Evolutionary conservation across 2,888 invertebrate genomes (phyloP), one percentile per base, ranked within the genome.

Genomic region (Lordiphosa fenestrarum): DNA sequence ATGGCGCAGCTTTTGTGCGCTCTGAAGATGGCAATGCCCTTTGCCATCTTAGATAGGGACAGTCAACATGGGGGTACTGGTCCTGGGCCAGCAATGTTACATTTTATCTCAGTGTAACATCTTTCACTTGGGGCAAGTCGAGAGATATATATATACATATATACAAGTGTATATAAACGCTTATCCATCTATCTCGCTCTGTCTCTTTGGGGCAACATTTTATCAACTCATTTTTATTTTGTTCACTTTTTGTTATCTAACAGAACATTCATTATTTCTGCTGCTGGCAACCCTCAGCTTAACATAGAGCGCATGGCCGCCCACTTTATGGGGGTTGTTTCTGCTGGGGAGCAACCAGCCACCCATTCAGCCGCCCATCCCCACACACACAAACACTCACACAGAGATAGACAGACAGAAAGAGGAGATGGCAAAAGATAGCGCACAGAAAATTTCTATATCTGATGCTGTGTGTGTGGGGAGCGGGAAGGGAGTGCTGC

Each of bases 41-140:
- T 86, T 86, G 72, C 75, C 73, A 86, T 87, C 86, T 85, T 52
- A 87, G 86, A 86, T 86, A 85, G 71, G 68, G 67, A 35, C 42
- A 44, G 52, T 69, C 74, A 68, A 77, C 78, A 70, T 52, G 72
- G 67, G 25, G 42, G 6, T 48, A 19, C 36, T n/a, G 37, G 23
- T 33, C 60, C 54, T 51, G 41, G 62, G 62, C 57, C 62, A 65
- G 71, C 62, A 38, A 66, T 73, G 76, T 73, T 70, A 68, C 70
- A 63, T 25, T 61, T 72, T 80, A 81, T 81, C 80, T 81, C 73
- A 74, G 72, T 81, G 80, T 84, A 84, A 84, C 84, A 81, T 81
- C 80, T 84, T 72, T 58, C 49, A 71, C 76, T 76, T 65, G 69
- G 64, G 74, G 77, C 65, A 71, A 62, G 56, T 66, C 51, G 4